Evolutionary conservation across 2,888 invertebrate genomes (phyloP).

Genomic region (Coelopa pilipes): DNA sequence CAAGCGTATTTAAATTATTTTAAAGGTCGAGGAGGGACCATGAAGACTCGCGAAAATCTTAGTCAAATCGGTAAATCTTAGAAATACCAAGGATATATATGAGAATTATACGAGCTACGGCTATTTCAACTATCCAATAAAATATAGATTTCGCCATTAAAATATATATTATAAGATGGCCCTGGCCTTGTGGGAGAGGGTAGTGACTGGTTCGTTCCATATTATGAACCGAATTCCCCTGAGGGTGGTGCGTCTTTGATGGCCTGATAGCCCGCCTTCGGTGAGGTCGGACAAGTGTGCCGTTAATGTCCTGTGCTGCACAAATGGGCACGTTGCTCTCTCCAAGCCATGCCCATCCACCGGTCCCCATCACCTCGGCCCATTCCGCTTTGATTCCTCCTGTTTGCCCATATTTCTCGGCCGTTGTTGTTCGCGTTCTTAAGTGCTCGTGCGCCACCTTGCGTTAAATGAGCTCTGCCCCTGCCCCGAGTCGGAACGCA

Average conservation of each 20-base stretch:
- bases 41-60: background rate
- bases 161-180: too few species aligned
- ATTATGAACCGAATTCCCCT: too few species aligned
- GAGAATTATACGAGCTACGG: too few species aligned
- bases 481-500: conserved; percentile 11
- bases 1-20: too few species aligned
- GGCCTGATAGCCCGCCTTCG: too few species aligned
- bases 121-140: too few species aligned
- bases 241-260: background rate
- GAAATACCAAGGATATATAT: background rate
- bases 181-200: background rate
- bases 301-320: background rate
- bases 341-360: background rate
- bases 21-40: too few species aligned
- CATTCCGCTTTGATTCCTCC: background rate
- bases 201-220: background rate
- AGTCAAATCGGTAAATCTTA: background rate
- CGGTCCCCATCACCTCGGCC: background rate
- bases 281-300: background rate
- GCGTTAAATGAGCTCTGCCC: conserved; percentile 29
- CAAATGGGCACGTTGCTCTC: background rate
- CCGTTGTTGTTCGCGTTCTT: conserved; percentile 18
- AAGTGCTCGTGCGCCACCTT: conserved; percentile 25
- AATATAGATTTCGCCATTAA: too few species aligned
- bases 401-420: background rate